These are phyloP conservation scores for Karalla daura DNA, from an alignment of 2,797 vertebrate genomes.

Conservation along the genomic window DNA sequence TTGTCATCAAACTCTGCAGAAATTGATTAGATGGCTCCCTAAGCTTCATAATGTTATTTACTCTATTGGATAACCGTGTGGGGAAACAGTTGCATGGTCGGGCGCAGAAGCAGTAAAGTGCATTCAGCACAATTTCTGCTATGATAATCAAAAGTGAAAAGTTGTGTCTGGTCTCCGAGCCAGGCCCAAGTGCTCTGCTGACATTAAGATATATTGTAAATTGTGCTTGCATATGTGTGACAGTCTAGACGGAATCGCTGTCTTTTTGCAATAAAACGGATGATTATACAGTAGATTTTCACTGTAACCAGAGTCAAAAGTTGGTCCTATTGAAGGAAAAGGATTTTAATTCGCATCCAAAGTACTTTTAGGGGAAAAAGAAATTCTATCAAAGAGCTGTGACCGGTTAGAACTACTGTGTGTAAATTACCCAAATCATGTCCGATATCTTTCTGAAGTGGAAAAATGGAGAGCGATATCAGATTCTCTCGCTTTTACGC, in stretches of 20 bases:
- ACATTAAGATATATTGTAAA: slow-evolving; percentile 45
- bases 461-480: not conserved
- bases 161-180: slow-evolving; percentile 53
- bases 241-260: not conserved
- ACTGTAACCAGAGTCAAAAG: not conserved
- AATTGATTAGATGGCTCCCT: slow-evolving; percentile 79
- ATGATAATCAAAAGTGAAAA: slow-evolving; percentile 78
- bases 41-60: slow-evolving; percentile 79
- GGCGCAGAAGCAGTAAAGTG: slow-evolving; percentile 65
- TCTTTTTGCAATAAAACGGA: not conserved
- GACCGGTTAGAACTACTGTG: not conserved
- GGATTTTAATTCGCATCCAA: not conserved
- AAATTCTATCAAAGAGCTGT: not conserved
- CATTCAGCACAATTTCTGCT: slow-evolving; percentile 81
- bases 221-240: slow-evolving; percentile 1
- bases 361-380: not conserved
- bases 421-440: not conserved
- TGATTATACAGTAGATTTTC: slow-evolving; percentile 1
- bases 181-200: slow-evolving; percentile 46
- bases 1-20: slow-evolving; percentile 77
- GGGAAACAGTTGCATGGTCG: slow-evolving; percentile 65
- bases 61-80: slow-evolving; percentile 76
- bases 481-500: not conserved
- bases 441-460: not conserved
- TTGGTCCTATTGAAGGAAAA: not conserved